Base-by-base conservation (phyloP, 2,888 invertebrate genomes). In the Cheilosia variabilis region DNA sequence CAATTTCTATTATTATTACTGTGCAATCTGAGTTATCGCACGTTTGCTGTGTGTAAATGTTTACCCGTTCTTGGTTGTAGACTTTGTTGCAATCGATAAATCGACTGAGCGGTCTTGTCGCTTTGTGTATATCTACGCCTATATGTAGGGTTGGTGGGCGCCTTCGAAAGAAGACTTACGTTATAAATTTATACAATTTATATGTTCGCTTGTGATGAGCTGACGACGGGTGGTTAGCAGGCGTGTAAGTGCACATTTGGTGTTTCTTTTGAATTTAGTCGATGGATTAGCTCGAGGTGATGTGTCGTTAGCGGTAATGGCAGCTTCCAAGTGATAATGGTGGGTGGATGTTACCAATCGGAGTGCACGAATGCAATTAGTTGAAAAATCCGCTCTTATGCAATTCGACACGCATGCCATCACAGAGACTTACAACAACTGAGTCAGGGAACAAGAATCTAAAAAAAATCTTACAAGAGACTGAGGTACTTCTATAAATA, bases 61-160 rank as follows among this genome's bases (percentile, higher is more conserved):
- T 73, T 80, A 43, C 53, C 27, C 43, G 34, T 37, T 43, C 27
- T 34, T 63, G 43, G 43, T 10, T 34, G 13, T 66, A 66, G 50
- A 77, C 71, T 50, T 78, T 57, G 71, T 65, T 78, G 71, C 71
- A 65, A 71, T 71, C 37, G 47, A 78, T 71, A 63, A 57, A 78
- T 63, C 55, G 57, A 50, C 47, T 27, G 24, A 27, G 43, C 45
- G 52, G 71, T 19, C n/a, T 53, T 68, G 53, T 4, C 22, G 19
- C 45, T 55, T 24, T 13, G 5, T 52, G 3, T 52, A 52, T 10
- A 13, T 24, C 4, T 24, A 24, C 24, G 24, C 4, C 1, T 19
- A 13, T 52, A 19, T 22, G 17, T 43, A n/a, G 22, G 24, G 37
- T 19, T 41, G n/a, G 65, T 34, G 34, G 45, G 24, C 15, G 63